phyloP scores from a whole-genome alignment of 2,113 vertebrate genomes.

The Piprites chloris region DNA sequence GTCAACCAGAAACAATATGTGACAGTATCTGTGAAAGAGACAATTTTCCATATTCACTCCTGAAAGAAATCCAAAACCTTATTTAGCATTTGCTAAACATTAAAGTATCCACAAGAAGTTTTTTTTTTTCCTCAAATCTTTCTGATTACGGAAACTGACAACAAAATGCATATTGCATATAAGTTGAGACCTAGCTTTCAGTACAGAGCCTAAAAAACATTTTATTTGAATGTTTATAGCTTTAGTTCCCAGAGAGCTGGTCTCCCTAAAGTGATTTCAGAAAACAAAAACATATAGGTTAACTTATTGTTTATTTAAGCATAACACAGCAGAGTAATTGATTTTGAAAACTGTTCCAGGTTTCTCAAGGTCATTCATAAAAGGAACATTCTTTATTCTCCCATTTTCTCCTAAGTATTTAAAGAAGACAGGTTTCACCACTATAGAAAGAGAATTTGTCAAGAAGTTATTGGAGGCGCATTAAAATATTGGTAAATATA shows the following conservation, averaged over 20 bases:
- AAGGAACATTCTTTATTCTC: background rate
- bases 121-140: background rate
- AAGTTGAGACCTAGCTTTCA: background rate
- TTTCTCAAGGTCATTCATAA: background rate
- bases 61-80: background rate
- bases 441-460: background rate
- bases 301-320: background rate
- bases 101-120: background rate
- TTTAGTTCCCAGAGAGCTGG: background rate
- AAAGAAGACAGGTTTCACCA: background rate
- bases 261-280: background rate
- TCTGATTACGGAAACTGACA: background rate
- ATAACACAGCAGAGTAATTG: background rate
- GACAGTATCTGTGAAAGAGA: background rate
- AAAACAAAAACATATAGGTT: background rate
- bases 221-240: background rate
- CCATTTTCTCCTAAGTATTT: background rate
- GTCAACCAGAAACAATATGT: background rate
- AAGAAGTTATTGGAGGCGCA: background rate
- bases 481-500: background rate
- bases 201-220: background rate
- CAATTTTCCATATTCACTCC: background rate
- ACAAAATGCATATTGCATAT: background rate
- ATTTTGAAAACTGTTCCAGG: background rate
- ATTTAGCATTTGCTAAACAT: background rate